Conservation (phyloP, 2,113 vertebrate species). For the Tupaia chinensis region DNA sequence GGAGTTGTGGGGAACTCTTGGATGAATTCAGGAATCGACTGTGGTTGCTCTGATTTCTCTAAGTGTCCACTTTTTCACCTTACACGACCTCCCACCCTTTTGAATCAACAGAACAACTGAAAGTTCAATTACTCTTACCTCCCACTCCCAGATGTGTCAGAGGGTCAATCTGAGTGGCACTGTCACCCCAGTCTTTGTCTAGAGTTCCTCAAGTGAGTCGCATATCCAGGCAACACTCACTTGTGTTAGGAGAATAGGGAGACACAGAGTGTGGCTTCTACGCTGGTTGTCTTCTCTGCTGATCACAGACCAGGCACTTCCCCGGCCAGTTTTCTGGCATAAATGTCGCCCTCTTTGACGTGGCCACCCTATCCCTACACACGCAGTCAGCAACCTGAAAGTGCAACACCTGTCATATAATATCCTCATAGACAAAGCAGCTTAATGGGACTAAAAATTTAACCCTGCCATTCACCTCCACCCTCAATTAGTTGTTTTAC, state of each 20-base stretch:
- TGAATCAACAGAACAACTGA: background rate
- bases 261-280: background rate
- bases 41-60: constrained; percentile 43
- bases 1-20: constrained; percentile 10
- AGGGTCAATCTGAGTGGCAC: background rate
- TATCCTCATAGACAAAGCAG: constrained; percentile 42
- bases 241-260: background rate
- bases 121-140: background rate
- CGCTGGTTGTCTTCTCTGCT: background rate
- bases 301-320: background rate
- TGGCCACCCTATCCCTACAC: background rate
- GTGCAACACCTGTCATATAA: constrained; percentile 54
- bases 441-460: constrained; percentile 65
- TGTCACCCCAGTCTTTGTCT: background rate
- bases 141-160: background rate
- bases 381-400: constrained; percentile 52
- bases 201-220: background rate
- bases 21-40: constrained; percentile 45
- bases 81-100: background rate
- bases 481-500: background rate
- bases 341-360: background rate
- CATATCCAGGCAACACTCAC: background rate
- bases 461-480: constrained; percentile 24
- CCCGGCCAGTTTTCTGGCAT: background rate
- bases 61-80: background rate